Evolutionary conservation across 30 jellyfish, hydroid and myxozoan species (phyloP), one percentile per base, ranked within the genome.

Genomic region (Aurelia aurita): DNA sequence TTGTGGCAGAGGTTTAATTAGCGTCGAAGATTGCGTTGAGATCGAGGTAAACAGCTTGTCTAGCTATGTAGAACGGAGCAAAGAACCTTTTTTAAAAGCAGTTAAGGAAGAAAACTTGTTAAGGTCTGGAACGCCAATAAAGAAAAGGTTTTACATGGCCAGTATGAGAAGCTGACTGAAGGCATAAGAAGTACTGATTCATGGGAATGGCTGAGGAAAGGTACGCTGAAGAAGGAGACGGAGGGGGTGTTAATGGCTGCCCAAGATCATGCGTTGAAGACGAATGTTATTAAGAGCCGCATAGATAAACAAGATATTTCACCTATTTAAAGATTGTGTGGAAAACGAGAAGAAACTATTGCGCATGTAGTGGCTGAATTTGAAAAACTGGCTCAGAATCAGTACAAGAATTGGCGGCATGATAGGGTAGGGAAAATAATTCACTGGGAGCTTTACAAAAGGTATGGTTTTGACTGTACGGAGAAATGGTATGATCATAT

Each of bases 401-500:
- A 32, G 34, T 14, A 29, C 60, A 68, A 68, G 63, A n/a, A n/a
- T n/a, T 49, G 60, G 7, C 49, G 45, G 49, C 78, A 45, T 74
- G 54, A 53, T 49, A 53, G 51, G n/a, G 86, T 74, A 61, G 31
- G 82, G 31, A 54, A 44, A 47, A 73, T 12, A 44, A 62, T 34
- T 29, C 62, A 68, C 32, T 29, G n/a, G n/a, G n/a, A n/a, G n/a
- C n/a, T n/a, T n/a, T n/a, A n/a, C n/a, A n/a, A n/a, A n/a, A n/a
- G n/a, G 80, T 68, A 29, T 26, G 80, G 62, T 29, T 73, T 44
- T 51, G 43, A 70, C 54, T n/a, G 47, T 23, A 5, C 83, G 19
- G 83, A 70, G 72, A 45, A 47, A 21, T 73, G 85, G 75, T 73
- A 73, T 73, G 49, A 73, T 27, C 72, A 73, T 27, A 14, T 47